These are phyloP conservation scores for Beris morrisii DNA, from an alignment of 2,888 invertebrate genomes.

Conservation along the genomic window DNA sequence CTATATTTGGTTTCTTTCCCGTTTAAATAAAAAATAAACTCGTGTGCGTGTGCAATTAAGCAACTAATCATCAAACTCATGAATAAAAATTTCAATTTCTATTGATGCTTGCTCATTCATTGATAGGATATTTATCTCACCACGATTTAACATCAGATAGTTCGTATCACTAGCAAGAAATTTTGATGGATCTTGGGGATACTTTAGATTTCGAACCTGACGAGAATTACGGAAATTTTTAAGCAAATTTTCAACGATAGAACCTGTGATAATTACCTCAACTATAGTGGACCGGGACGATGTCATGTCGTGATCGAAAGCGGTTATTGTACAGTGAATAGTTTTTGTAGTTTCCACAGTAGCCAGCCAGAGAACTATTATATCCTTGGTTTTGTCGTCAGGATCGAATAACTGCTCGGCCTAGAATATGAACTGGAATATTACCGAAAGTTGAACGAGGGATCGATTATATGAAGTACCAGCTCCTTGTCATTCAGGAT, in stretches of 20 bases:
- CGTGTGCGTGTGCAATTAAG: neutral
- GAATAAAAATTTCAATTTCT: slow-evolving; percentile 46
- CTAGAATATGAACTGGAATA: slow-evolving; percentile 16
- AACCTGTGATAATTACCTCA: slow-evolving; percentile 35
- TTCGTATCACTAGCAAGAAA: slow-evolving; percentile 44
- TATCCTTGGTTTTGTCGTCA: slow-evolving; percentile 40
- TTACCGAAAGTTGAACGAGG: neutral
- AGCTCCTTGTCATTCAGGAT: slow-evolving; percentile 41
- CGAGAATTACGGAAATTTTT: neutral
- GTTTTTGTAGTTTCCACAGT: slow-evolving; percentile 46
- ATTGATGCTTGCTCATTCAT: slow-evolving; percentile 41
- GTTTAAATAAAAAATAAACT: too few relatives aligned
- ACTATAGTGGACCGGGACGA: slow-evolving; percentile 45
- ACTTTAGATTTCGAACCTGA: slow-evolving; percentile 43
- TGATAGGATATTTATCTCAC: slow-evolving; percentile 45
- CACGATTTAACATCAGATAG: slow-evolving; percentile 44
- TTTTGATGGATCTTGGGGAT: slow-evolving; percentile 43
- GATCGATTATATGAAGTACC: slow-evolving; percentile 17
- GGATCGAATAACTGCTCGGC: slow-evolving; percentile 37
- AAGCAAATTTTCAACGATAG: neutral
- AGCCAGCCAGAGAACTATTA: slow-evolving; percentile 45
- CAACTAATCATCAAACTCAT: slow-evolving; percentile 43
- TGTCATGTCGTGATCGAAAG: slow-evolving; percentile 44
- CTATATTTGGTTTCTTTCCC: too few relatives aligned
- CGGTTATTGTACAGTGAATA: slow-evolving; percentile 45